Conservation (phyloP, 2,113 vertebrate species). For the Heterocephalus glaber region DNA sequence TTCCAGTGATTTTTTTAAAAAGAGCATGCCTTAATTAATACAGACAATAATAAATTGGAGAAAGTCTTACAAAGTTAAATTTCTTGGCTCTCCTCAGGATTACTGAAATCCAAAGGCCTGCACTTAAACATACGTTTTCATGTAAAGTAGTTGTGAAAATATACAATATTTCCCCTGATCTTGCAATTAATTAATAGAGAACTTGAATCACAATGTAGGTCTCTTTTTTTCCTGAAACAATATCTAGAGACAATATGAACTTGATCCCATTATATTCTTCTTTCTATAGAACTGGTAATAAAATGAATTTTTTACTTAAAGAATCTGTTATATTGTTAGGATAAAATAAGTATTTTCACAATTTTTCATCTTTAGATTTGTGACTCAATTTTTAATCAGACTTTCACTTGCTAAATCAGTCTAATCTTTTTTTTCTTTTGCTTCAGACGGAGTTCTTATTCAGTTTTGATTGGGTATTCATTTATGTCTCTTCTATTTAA, state of each 20-base stretch:
- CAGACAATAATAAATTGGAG: background rate
- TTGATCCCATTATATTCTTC: background rate
- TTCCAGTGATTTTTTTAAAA: background rate
- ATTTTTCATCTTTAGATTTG: background rate
- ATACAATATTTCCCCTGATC: fast-evolving
- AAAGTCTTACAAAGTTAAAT: background rate
- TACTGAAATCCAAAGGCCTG: background rate
- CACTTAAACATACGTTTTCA: background rate
- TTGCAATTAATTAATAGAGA: background rate
- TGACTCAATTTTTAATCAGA: background rate
- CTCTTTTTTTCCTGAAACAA: background rate
- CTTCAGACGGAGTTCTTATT: background rate
- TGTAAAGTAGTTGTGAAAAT: background rate
- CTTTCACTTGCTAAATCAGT: background rate
- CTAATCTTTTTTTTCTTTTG: background rate
- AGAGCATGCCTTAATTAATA: background rate
- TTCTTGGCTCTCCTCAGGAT: background rate
- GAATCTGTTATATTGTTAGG: background rate
- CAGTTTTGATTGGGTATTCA: background rate
- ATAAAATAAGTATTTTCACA: background rate
- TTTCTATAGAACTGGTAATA: background rate
- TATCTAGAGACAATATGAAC: background rate
- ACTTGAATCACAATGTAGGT: background rate
- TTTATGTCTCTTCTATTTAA: background rate
- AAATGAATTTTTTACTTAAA: background rate